A percentile compares a stretch with the other conserved stretches of the same genome.
These are phyloP conservation scores for Macrostomum lignano DNA, from an alignment of 1,140 invertebrate genomes.

Conservation along the genomic window DNA sequence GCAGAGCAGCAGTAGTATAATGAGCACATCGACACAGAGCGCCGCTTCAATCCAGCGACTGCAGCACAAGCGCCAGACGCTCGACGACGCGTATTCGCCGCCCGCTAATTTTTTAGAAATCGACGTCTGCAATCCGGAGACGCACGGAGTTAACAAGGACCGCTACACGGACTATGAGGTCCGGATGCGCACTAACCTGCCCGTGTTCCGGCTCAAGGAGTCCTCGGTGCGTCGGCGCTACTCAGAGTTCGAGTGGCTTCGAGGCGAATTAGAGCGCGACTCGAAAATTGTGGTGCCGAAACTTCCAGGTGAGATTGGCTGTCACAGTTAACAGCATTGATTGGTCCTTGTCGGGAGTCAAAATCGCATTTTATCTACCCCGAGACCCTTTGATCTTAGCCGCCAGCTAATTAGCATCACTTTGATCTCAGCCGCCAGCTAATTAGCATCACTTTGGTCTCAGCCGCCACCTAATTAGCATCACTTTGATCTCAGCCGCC, in stretches of 20 bases:
- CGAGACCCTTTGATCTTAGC: no score
- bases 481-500: no score
- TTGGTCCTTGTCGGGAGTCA: no score
- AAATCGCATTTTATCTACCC: no score
- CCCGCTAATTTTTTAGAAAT: slow-evolving; percentile 98
- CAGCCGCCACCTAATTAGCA: no score
- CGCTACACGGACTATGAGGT: slow-evolving; percentile 98
- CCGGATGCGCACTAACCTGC: slow-evolving; percentile 92
- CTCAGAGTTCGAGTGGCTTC: slow-evolving; percentile 97
- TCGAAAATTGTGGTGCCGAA: slow-evolving; percentile 77
- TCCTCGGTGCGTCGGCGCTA: slow-evolving; percentile 82
- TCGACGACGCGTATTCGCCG: slow-evolving; percentile 93
- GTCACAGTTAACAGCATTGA: no score
- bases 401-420: no score
- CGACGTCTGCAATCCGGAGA: slow-evolving; percentile 89
- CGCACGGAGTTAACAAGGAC: slow-evolving; percentile 71
- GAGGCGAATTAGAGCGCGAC: slow-evolving; percentile 89
- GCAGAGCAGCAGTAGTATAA: no score
- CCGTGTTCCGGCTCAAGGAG: slow-evolving; percentile 97
- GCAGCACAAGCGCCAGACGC: slow-evolving; percentile 67
- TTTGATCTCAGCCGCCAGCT: no score
- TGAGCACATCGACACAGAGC: no score
- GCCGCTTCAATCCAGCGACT: no score
- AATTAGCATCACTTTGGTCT: no score
- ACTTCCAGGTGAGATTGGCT: slow-evolving; percentile 67